These are phyloP conservation scores for Hydropsyche betteni DNA, from an alignment of 2,888 invertebrate genomes.

Conservation along the genomic window DNA sequence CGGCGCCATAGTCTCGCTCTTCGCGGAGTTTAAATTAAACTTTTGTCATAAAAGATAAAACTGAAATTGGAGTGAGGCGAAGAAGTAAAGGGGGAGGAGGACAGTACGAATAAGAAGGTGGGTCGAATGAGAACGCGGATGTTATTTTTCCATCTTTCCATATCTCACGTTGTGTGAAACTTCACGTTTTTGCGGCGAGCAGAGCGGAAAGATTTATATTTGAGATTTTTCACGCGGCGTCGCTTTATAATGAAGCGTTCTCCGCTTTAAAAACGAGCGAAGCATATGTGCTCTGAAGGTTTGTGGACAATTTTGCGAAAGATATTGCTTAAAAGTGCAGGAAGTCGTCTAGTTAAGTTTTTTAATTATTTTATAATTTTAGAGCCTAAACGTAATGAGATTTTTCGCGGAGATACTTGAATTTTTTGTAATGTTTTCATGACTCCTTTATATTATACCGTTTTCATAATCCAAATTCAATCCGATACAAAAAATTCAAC, in stretches of 20 bases:
- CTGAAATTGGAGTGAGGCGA: conserved; percentile 22
- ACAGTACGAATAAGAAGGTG: no score
- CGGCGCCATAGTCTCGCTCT: neutral
- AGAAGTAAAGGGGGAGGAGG: no score
- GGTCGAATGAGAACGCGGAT: conserved; percentile 17
- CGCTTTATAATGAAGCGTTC: conserved; percentile 11
- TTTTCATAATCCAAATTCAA: no score
- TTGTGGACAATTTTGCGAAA: neutral
- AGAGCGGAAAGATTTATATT: conserved; percentile 11
- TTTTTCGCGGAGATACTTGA: no score
- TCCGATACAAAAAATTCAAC: no score
- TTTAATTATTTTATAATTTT: no score
- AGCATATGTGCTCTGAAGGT: conserved; percentile 3
- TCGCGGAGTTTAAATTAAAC: conserved; percentile 38
- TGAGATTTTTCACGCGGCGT: conserved; percentile 18
- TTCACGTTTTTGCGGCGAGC: conserved; percentile 19
- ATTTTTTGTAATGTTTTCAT: no score
- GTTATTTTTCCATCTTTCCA: conserved; percentile 36
- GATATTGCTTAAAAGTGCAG: no score
- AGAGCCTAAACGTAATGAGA: no score
- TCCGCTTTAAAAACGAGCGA: conserved; percentile 5
- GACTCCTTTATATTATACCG: no score
- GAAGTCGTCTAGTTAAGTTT: no score
- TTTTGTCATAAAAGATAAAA: conserved; percentile 42
- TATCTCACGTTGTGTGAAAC: neutral